Conservation (phyloP, 2,113 vertebrate species). For the Ciconia boyciana region DNA sequence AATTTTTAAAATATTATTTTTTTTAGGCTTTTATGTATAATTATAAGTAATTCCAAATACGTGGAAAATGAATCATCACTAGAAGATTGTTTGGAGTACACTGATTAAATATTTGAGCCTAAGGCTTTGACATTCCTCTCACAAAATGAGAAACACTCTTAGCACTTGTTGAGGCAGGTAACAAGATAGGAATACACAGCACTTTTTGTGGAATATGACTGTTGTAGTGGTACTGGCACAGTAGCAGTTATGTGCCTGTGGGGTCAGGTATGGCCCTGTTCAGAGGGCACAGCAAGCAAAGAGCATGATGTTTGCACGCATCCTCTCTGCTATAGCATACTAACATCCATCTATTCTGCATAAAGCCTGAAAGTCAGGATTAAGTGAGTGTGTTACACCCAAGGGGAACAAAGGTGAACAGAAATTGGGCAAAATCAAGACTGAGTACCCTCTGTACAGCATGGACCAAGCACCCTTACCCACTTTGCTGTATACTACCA, state of each 20-base stretch:
- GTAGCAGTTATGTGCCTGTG: too few relatives aligned
- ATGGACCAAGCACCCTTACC: accelerated
- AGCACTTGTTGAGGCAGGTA: background rate
- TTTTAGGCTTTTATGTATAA: background rate
- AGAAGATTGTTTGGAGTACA: background rate
- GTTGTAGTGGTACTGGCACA: background rate
- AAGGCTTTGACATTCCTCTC: background rate
- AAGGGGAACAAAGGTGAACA: background rate
- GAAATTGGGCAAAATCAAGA: background rate
- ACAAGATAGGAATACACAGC: background rate
- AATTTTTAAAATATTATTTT: background rate
- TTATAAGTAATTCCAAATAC: background rate
- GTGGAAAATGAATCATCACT: background rate
- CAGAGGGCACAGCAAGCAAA: background rate
- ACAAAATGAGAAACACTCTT: background rate
- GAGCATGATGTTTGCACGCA: accelerated
- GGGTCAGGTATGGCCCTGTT: background rate
- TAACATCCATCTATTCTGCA: background rate
- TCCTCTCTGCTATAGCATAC: background rate
- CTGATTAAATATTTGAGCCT: slow-evolving; percentile 1
- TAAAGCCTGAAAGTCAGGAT: background rate
- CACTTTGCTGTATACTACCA: background rate
- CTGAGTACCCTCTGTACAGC: accelerated
- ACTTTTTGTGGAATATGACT: background rate
- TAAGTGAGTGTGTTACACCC: background rate